phyloP scores from a whole-genome alignment of 2,113 vertebrate species.

The Hyperopisus bebe region DNA sequence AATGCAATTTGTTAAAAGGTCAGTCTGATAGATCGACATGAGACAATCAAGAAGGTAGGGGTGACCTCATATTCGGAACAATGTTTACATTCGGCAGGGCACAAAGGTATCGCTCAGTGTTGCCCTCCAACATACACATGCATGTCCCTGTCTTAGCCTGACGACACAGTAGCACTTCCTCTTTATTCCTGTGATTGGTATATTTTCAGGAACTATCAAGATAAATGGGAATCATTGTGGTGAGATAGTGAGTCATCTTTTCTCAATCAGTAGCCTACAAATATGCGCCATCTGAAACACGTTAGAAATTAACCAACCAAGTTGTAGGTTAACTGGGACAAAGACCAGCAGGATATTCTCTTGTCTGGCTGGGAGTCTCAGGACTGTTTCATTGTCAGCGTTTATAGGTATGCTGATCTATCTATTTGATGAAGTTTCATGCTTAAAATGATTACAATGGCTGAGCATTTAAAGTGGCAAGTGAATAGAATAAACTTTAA shows the following conservation, averaged over 20 bases:
- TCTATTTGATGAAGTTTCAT: not conserved
- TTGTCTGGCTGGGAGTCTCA: not conserved
- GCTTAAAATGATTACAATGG: not conserved
- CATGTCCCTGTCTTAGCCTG: not conserved
- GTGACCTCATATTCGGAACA: not conserved
- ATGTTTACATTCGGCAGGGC: not conserved
- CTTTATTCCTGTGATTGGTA: not conserved
- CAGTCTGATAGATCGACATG: not conserved
- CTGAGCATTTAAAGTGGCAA: not conserved
- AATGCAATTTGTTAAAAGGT: not conserved
- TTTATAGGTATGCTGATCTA: not conserved
- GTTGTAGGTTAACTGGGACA: not conserved
- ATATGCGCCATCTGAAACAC: not conserved
- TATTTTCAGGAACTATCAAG: not conserved
- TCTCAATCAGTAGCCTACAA: not conserved
- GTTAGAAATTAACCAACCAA: not conserved
- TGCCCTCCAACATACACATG: not conserved
- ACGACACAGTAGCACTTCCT: not conserved
- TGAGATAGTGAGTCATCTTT: not conserved
- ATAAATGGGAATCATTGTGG: not conserved
- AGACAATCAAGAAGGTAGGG: not conserved
- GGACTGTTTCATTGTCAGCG: not conserved
- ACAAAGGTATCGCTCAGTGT: not conserved
- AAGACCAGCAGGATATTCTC: not conserved
- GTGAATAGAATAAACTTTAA: not conserved